Evolutionary conservation across 2,113 vertebrate genomes (phyloP), one percentile per base, ranked within the genome.

Genomic region (Indri indri): DNA sequence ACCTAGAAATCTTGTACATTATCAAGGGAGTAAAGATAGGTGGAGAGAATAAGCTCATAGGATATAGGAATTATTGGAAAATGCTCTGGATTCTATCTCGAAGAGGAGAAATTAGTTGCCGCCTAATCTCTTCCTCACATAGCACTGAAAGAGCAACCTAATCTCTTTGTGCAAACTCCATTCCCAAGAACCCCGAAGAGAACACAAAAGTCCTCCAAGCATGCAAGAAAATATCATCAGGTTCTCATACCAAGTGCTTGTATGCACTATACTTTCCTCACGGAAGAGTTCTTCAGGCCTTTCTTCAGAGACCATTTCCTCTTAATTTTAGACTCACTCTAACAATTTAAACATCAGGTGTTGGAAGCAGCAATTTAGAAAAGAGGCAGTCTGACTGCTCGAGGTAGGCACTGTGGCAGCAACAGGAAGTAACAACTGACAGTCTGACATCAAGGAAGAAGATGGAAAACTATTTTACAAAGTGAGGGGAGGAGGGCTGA

Each of bases 301-400:
- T 59, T 32, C 52, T 76, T 74, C 45, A 1, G 13, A 93, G 61
- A 65, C 45, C 52, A 79, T 52, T 86, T 88, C 90, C 88, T 95
- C 88, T 95, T 77, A 59, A 89, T 81, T 88, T 81, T 71, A 92
- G 66, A 94, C 66, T 81, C 50, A 18, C 63, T 76, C 79, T 71
- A 76, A 59, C 61, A 23, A 37, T 89, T 52, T 84, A 88, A 96
- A 88, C 34, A 61, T 40, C 34, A 34, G 54, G 65, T 81, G 59
- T 71, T 91, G 22, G 79, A 91, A 86, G 79, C 59, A 86, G 79
- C 79, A 52, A 82, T 95, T 86, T 97, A 96, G 79, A 93, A 93
- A 68, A 71, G 3, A 93, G 17, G 71, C 45, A 27, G 59, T 52
- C 71, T 32, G 80, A 40, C 13, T 37, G 0, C 40, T 86, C 45